Conservation (phyloP, 2,888 invertebrate species). For the Brachyptera risi region DNA sequence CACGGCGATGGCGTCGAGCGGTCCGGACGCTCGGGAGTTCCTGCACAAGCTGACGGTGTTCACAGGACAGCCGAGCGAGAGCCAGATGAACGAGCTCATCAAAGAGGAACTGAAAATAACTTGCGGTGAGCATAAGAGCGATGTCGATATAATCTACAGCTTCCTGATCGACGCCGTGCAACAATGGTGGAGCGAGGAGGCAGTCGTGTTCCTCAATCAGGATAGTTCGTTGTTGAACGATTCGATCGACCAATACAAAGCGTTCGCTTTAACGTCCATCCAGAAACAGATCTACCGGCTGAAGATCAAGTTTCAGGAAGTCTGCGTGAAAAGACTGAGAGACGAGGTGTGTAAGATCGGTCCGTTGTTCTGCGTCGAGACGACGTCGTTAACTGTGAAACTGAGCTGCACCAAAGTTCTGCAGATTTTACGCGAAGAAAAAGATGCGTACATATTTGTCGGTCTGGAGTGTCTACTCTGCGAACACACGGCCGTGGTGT, state of each 20-base stretch:
- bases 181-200: slow-evolving; percentile 13
- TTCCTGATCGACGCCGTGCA: slow-evolving; percentile 9
- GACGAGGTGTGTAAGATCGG: not conserved
- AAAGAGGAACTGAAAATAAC: slow-evolving; percentile 13
- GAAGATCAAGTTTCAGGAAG: not conserved
- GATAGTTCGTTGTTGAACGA: not conserved
- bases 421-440: slow-evolving; percentile 13
- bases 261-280: not conserved
- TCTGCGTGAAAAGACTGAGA: not conserved
- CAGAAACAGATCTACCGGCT: slow-evolving; percentile 13
- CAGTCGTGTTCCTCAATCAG: not conserved
- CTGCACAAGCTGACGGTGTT: slow-evolving; percentile 11
- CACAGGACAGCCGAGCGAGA: slow-evolving; percentile 9
- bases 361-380: not conserved
- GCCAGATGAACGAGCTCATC: slow-evolving; percentile 13
- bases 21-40: slow-evolving; percentile 4
- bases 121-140: slow-evolving; percentile 7
- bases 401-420: slow-evolving; percentile 12
- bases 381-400: not conserved
- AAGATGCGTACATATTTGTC: slow-evolving; percentile 6
- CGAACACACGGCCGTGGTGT: not conserved
- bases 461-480: not conserved
- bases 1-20: not conserved
- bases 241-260: slow-evolving; percentile 10
- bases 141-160: slow-evolving; percentile 12